These are phyloP conservation scores for Oreochromis spilurus DNA, from an alignment of 2,113 vertebrate species.

Conservation along the genomic window DNA sequence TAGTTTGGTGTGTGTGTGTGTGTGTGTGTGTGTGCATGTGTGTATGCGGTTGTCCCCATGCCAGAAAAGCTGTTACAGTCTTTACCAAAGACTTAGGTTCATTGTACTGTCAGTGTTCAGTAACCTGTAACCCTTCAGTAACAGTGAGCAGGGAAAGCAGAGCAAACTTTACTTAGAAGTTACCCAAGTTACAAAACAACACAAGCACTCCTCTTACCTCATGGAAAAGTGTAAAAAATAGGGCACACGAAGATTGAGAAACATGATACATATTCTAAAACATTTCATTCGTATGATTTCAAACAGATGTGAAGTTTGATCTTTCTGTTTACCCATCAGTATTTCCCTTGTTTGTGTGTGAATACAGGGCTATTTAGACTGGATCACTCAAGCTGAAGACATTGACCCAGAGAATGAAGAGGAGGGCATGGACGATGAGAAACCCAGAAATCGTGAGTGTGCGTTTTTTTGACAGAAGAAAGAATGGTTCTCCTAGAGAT, in stretches of 20 bases:
- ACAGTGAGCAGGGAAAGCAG: neutral
- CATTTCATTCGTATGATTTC: neutral
- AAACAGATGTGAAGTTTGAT: neutral
- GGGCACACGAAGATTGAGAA: neutral
- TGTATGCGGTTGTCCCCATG: neutral
- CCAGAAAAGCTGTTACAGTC: neutral
- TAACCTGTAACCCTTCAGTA: neutral
- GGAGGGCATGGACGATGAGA: slow-evolving; percentile 94
- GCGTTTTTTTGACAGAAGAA: neutral
- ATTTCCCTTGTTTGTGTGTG: neutral
- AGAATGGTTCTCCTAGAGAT: neutral
- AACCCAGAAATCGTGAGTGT: slow-evolving; percentile 92
- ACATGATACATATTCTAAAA: neutral
- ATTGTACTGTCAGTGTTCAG: neutral
- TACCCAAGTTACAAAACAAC: neutral
- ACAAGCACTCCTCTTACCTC: neutral
- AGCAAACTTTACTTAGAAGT: neutral
- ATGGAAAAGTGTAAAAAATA: neutral
- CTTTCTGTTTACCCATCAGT: neutral
- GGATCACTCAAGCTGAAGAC: slow-evolving; percentile 99
- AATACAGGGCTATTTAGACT: slow-evolving; percentile 88
- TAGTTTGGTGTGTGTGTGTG: neutral
- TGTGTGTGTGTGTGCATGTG: neutral
- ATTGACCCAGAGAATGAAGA: slow-evolving; percentile 99
- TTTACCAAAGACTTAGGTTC: neutral